Conservation (phyloP, 2,113 vertebrate genomes). For the Fregetta grallaria region DNA sequence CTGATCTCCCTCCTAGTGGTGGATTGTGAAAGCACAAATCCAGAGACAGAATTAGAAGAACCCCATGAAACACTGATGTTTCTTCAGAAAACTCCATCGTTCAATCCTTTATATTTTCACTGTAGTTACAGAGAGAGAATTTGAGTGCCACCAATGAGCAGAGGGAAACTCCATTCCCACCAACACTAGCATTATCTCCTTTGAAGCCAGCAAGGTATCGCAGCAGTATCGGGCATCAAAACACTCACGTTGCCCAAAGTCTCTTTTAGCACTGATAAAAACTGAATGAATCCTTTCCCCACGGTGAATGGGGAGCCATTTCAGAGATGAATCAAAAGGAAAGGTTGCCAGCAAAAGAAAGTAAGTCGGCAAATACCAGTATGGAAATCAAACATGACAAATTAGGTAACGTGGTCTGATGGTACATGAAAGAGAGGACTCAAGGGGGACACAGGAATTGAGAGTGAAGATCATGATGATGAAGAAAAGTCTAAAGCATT, state of each 20-base stretch:
- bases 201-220: no score
- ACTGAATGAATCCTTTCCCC: background rate
- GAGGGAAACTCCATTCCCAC: background rate
- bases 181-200: background rate
- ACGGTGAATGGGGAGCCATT: fast-evolving
- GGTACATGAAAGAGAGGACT: background rate
- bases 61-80: fast-evolving
- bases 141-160: background rate
- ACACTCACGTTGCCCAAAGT: background rate
- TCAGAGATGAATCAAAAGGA: background rate
- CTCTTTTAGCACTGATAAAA: background rate
- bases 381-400: background rate
- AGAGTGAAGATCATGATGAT: background rate
- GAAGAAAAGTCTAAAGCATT: background rate
- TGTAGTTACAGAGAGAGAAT: no score
- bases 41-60: background rate
- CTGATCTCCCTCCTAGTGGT: background rate
- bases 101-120: background rate
- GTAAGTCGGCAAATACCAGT: background rate
- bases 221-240: background rate
- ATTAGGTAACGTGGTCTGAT: no score
- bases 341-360: background rate
- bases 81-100: background rate
- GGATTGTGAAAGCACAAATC: background rate
- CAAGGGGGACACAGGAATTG: no score